Evolutionary conservation across 2,888 invertebrate genomes (phyloP), one percentile per base, ranked within the genome.

Genomic region (Orthosia incerta): DNA sequence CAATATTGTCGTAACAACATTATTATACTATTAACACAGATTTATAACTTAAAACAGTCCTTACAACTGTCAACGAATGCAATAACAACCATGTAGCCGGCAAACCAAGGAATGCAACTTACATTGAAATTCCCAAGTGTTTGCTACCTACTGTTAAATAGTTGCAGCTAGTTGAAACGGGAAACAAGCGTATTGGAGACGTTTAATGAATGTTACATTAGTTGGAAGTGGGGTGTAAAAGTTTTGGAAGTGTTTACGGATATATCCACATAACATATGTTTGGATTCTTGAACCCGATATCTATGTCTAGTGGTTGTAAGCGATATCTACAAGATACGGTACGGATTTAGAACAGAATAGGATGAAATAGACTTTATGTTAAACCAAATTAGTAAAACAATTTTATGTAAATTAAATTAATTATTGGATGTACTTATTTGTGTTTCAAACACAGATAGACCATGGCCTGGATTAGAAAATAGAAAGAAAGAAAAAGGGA

Each of bases 1-100:
- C 69, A 74, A 53, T 53, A 76, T 60, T 76, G 74, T 74, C 68
- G 45, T 20, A 67, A 48, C 77, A 48, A 77, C 53, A 67, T 77
- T 74, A 68, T 68, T 18, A 26, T 7, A 53, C 59, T 46, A 74
- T 76, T 60, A 74, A 75, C 61, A 31, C 50, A 4, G 61, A 75
- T 75, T 75, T 77, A 75, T 70, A 46, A 50, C 15, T 23, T 20
- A 51, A 63, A 31, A 31, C 31, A 59, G 78, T 39, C 62, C 39
- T 53, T 77, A 59, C 59, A 76, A 57, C 62, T 48, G 71, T 53
- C 78, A 5, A 46, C 20, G 18, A 76, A 18, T 78, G 51, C 59
- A 55, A 56, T 70, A 64, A 63, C 51, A 0, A 56, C 20, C 13
- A 26, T 50, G 59, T 71, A 50, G 59, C 26, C 3, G 45, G 39